Conservation (phyloP, 2,113 vertebrate genomes). For the Pantherophis guttatus region DNA sequence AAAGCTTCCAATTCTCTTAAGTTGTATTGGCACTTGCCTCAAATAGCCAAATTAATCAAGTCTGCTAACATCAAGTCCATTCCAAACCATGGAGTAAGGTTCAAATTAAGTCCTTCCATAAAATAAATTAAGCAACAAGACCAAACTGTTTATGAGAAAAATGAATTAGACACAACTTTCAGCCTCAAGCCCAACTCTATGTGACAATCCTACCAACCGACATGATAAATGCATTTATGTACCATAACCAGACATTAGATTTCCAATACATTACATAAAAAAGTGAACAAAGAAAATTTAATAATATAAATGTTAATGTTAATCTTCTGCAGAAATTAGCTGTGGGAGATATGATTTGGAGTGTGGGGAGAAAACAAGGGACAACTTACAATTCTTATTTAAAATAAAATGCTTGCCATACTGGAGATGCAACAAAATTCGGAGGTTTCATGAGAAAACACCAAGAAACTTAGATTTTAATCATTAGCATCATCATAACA, state of each 20-base stretch:
- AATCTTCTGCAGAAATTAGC: conserved; percentile 38
- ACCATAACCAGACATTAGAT: neutral
- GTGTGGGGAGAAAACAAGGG: neutral
- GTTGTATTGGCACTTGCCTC: neutral
- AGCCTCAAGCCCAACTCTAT: neutral
- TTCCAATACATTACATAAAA: neutral
- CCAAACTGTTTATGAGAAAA: conserved; percentile 35
- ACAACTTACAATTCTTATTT: conserved; percentile 68
- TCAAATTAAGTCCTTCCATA: neutral
- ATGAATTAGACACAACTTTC: neutral
- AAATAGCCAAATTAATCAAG: neutral
- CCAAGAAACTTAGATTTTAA: conserved; percentile 62
- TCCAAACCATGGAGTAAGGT: neutral
- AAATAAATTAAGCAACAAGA: conserved; percentile 5
- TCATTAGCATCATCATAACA: conserved; percentile 19
- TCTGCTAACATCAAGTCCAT: neutral
- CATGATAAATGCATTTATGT: neutral
- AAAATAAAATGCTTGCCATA: conserved; percentile 65
- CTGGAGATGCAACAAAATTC: conserved; percentile 52
- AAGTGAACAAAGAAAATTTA: neutral
- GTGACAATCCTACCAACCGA: neutral
- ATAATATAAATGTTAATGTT: neutral
- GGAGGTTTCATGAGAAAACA: conserved; percentile 58
- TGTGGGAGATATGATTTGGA: conserved; percentile 42
- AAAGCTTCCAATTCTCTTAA: neutral